Evolutionary conservation across 2,888 invertebrate genomes (phyloP).

Genomic region (Caenorhabditis auriculariae): DNA sequence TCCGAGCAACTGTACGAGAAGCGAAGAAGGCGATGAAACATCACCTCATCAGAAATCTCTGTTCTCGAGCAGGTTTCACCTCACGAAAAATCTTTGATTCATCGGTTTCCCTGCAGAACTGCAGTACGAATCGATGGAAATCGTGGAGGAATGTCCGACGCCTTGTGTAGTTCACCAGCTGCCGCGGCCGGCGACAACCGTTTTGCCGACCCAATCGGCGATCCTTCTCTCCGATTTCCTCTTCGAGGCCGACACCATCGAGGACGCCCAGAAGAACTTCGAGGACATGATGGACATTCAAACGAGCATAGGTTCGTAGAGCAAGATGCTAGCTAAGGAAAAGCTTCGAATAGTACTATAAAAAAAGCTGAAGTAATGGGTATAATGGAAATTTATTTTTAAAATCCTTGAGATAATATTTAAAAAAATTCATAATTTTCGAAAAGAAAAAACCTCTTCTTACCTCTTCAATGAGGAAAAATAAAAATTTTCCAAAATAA

Average conservation of each 20-base stretch:
- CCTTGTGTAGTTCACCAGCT: constrained; percentile 34
- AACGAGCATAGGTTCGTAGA: constrained; percentile 40
- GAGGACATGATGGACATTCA: constrained; percentile 42
- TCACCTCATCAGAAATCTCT: constrained; percentile 40
- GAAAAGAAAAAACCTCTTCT: not conserved
- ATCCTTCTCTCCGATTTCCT: constrained; percentile 45
- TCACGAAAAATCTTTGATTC: not conserved
- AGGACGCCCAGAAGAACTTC: constrained; percentile 49
- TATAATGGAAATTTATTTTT: too few species aligned
- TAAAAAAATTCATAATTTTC: not conserved
- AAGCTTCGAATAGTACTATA: too few species aligned
- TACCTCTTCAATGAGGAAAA: not conserved
- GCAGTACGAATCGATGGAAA: constrained; percentile 50
- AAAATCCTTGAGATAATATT: not conserved
- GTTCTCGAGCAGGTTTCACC: constrained; percentile 35
- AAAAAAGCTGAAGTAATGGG: too few species aligned
- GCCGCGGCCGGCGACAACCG: constrained; percentile 37
- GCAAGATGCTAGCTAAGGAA: too few species aligned
- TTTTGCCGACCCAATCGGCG: constrained; percentile 33
- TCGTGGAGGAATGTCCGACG: constrained; percentile 26
- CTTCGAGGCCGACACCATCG: constrained; percentile 45
- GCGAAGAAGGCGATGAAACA: constrained; percentile 41
- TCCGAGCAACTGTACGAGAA: constrained; percentile 34
- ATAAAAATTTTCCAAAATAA: too few species aligned
- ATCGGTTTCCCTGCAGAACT: constrained; percentile 27